Conservation (phyloP, 2,797 vertebrate genomes). For the Betta splendens region DNA sequence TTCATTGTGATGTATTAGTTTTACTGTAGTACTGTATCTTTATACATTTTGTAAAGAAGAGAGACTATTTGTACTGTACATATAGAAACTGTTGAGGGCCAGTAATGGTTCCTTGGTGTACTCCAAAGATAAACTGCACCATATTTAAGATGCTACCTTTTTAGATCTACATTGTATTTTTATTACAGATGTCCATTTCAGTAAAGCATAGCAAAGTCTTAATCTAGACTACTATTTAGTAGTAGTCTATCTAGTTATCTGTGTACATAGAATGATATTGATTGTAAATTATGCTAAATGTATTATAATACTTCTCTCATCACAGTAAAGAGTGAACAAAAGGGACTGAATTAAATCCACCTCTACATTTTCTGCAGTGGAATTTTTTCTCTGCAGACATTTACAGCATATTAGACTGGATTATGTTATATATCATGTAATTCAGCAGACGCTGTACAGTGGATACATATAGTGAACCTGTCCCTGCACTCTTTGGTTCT, state of each 20-base stretch:
- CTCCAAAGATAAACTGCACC: neutral
- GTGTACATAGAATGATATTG: constrained; percentile 14
- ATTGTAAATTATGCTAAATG: constrained; percentile 1
- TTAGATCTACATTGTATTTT: neutral
- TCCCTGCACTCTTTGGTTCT: constrained; percentile 22
- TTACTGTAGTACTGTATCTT: neutral
- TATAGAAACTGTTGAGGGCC: neutral
- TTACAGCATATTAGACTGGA: constrained; percentile 1
- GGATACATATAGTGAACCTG: constrained; percentile 13
- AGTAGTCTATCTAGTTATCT: too few species aligned
- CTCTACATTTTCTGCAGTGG: neutral
- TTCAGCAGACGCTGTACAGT: constrained; percentile 16
- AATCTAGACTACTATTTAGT: too few species aligned
- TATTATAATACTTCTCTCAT: constrained; percentile 27
- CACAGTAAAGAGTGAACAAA: constrained; percentile 7
- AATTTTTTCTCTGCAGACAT: neutral
- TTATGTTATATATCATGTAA: constrained; percentile 8
- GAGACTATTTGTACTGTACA: too few species aligned
- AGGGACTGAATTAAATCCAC: constrained; percentile 1
- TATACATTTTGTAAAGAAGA: neutral
- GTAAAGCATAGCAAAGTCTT: too few species aligned
- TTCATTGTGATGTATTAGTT: neutral
- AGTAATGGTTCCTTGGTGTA: constrained; percentile 6
- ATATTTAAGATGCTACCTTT: neutral
- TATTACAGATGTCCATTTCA: neutral